Evolutionary conservation across 2,888 invertebrate genomes (phyloP), one percentile per base, ranked within the genome.

Genomic region (Chloroclysta siterata): DNA sequence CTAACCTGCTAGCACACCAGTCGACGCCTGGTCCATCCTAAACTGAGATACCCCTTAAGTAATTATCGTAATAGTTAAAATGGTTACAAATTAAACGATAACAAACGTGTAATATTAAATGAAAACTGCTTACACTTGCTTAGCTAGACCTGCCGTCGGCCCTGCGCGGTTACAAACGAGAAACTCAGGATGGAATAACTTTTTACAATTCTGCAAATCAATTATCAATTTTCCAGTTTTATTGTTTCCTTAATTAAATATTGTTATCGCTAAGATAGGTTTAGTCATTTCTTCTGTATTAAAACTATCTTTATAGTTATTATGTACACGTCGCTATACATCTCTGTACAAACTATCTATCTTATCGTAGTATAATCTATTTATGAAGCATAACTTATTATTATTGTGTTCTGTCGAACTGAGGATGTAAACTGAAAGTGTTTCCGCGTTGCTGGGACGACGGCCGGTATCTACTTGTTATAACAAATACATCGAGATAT

Each of bases 21-120:
- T 91, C 92, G 91, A 90, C 91, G 91, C 90, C 90, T 92, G 91
- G 91, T 91, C 91, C 89, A 89, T 90, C 92, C 89, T 92, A 89
- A 91, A 89, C 90, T 89, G 92, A 93, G 91, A 88, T 92, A 89
- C 83, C 84, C 88, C 85, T 90, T 88, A 53, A 33, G 50, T 53
- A 85, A 78, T 86, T 89, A 90, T 88, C 81, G 87, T 90, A 91
- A 90, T 92, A 91, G 87, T 90, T 91, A 77, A 90, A 90, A 90
- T 88, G 88, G 89, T 90, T 91, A 92, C 86, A 92, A 93, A 93
- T 87, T 68, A 93, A 93, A 91, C 91, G 85, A 85, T 91, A 93
- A 93, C 93, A 92, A 89, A 90, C 83, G 85, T 91, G 88, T 92
- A 90, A 86, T 90, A 87, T 81, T 79, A 93, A 93, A 90, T 85